Conservation (phyloP, 92 coral and sea anemone species). For the Epizoanthus stellaris region DNA sequence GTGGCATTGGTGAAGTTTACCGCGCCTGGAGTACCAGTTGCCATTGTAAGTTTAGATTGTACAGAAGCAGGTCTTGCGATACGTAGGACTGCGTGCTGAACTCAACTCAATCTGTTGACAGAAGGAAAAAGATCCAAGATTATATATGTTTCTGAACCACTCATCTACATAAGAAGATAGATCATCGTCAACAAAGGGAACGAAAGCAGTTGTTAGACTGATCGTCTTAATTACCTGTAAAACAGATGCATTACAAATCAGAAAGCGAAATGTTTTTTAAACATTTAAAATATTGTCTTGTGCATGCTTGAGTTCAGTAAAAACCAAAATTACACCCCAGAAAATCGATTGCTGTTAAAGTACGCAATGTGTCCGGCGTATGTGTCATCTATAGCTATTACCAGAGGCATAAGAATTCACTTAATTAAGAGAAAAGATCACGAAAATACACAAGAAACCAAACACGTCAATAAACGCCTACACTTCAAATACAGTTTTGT, state of each 20-base stretch:
- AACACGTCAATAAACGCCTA: conserved; percentile 17
- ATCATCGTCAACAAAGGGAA: neutral
- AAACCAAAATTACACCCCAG: neutral
- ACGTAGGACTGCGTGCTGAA: neutral
- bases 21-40: neutral
- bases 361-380: neutral
- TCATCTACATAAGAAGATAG: conserved; percentile 24
- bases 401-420: conserved; percentile 15
- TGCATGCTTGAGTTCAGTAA: neutral
- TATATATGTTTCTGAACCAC: conserved; percentile 8
- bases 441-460: conserved; percentile 10
- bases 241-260: neutral
- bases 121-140: conserved; percentile 5
- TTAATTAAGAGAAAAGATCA: conserved; percentile 30
- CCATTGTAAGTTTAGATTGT: neutral
- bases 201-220: neutral
- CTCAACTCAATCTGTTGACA: conserved; percentile 28
- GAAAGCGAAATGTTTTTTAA: neutral
- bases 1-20: conserved; percentile 15
- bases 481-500: conserved; percentile 12
- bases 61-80: neutral
- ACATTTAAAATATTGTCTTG: neutral
- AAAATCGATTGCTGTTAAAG: neutral
- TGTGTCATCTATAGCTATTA: neutral
- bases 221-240: neutral